A percentile compares a stretch with the other conserved stretches of the same genome.
Evolutionary conservation across 2,113 vertebrate genomes (phyloP).

Genomic region (Phylloscopus whistleri): DNA sequence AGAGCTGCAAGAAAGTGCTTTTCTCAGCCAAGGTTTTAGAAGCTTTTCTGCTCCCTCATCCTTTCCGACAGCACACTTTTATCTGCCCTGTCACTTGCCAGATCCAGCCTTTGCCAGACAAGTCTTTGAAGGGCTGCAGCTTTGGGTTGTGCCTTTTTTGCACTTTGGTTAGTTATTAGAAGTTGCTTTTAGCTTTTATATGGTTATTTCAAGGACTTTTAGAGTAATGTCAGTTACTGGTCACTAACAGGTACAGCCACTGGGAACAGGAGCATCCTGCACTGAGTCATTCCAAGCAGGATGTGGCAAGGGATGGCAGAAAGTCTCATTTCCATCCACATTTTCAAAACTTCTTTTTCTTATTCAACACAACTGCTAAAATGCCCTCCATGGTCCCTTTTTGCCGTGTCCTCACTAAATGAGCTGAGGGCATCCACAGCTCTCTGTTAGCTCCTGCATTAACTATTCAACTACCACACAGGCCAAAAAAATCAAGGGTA

Average conservation of each 20-base stretch:
- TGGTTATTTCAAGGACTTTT: neutral
- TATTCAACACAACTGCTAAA: neutral
- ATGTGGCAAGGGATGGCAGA: neutral
- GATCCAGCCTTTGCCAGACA: neutral
- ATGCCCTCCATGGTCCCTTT: neutral
- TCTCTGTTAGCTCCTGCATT: neutral
- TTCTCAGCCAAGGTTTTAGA: constrained; percentile 10
- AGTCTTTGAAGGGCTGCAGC: neutral
- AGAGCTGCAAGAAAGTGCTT: neutral
- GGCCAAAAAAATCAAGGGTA: neutral
- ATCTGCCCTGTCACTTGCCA: neutral
- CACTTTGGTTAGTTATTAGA: neutral
- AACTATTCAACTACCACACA: neutral
- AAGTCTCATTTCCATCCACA: neutral
- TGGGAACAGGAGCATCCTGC: neutral
- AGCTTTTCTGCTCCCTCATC: neutral
- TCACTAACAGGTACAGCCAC: neutral
- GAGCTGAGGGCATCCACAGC: neutral
- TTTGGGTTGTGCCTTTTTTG: neutral
- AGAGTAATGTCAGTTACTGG: neutral
- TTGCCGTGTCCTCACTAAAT: neutral
- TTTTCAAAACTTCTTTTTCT: neutral
- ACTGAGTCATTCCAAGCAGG: neutral
- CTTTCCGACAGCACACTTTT: neutral
- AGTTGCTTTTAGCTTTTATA: neutral